These are phyloP conservation scores for Pygoscelis adeliae DNA, from an alignment of 2,113 vertebrate genomes.

Conservation along the genomic window DNA sequence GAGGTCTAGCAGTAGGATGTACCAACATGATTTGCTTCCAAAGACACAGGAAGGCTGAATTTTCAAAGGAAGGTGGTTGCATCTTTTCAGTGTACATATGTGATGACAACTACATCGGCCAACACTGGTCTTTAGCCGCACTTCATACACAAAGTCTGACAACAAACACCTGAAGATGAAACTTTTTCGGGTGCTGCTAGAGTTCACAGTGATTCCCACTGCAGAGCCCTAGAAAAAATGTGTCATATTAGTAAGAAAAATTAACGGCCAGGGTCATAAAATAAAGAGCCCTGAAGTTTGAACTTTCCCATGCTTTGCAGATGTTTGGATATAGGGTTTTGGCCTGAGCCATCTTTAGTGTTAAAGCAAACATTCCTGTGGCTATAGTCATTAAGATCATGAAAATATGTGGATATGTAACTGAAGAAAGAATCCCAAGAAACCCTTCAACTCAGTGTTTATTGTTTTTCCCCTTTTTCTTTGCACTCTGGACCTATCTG, in stretches of 20 bases:
- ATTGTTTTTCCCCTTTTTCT: conserved; percentile 68
- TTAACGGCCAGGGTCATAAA: conserved; percentile 29
- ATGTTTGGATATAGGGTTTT: conserved; percentile 58
- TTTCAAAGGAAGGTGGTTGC: neutral
- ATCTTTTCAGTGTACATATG: neutral
- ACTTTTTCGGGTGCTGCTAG: neutral
- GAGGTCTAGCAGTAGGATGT: neutral
- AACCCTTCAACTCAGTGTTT: conserved; percentile 53
- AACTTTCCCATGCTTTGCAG: conserved; percentile 66
- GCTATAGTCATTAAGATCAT: conserved; percentile 67
- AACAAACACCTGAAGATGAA: neutral
- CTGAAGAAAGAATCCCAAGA: conserved; percentile 60
- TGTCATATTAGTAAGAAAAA: conserved; percentile 49
- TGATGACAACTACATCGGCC: neutral
- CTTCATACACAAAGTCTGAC: neutral
- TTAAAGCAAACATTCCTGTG: conserved; percentile 69
- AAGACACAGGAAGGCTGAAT: neutral
- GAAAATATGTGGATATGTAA: conserved; percentile 56
- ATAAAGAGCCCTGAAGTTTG: conserved; percentile 21
- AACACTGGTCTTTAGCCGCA: neutral
- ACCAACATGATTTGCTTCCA: neutral
- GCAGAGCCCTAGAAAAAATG: conserved; percentile 35
- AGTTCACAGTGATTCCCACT: conserved; percentile 14
- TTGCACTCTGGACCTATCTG: conserved; percentile 70
- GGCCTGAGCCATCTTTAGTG: conserved; percentile 61